Percentiles rank a stretch among this genome's conserved stretches.
These are phyloP conservation scores for Gopherus flavomarginatus DNA, from an alignment of 2,113 vertebrate species.

Conservation along the genomic window DNA sequence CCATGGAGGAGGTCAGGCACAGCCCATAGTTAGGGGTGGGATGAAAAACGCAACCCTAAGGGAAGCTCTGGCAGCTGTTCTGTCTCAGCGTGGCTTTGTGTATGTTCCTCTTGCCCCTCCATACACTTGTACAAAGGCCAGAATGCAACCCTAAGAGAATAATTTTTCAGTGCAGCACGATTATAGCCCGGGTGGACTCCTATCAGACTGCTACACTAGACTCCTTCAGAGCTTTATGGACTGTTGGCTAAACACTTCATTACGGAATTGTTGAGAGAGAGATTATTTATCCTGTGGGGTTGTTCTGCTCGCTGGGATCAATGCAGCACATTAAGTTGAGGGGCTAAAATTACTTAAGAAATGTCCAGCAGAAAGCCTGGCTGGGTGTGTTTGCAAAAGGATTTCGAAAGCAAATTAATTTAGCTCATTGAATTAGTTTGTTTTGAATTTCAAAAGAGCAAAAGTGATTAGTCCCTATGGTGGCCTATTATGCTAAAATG, in stretches of 20 bases:
- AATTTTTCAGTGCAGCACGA: background rate
- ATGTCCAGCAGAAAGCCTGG: background rate
- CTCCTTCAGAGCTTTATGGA: background rate
- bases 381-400: background rate
- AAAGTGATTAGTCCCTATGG: background rate
- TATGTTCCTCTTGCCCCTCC: background rate
- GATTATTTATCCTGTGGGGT: slow-evolving; percentile 16
- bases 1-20: background rate
- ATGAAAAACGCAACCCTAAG: background rate
- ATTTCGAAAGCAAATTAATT: slow-evolving; percentile 8
- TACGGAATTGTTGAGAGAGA: background rate
- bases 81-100: rapidly evolving
- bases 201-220: background rate
- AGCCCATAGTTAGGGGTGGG: background rate
- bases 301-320: slow-evolving; percentile 23
- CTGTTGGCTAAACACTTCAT: slow-evolving; percentile 20
- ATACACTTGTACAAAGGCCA: background rate
- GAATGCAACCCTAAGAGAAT: background rate
- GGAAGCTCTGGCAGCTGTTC: background rate
- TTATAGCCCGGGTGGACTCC: background rate
- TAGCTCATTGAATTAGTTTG: background rate
- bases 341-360: background rate
- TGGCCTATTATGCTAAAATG: background rate
- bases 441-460: background rate
- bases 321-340: background rate